These are phyloP conservation scores for Cephus cinctus DNA, from an alignment of 1,140 invertebrate genomes.

Conservation along the genomic window DNA sequence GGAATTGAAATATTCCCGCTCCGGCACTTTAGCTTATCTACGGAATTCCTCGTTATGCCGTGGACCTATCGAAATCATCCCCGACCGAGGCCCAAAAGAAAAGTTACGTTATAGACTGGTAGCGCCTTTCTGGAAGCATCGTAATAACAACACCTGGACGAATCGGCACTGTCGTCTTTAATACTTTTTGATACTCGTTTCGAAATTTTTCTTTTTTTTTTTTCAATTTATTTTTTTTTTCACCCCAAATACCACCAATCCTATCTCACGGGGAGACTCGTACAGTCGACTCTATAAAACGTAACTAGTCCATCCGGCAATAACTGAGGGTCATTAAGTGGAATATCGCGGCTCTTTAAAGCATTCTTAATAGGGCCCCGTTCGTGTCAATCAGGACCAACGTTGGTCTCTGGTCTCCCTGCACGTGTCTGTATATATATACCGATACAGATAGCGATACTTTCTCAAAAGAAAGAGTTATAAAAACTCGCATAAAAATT, in stretches of 20 bases:
- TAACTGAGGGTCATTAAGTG: slow-evolving; percentile 31
- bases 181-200: slow-evolving; percentile 31
- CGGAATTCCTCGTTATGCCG: slow-evolving; percentile 12
- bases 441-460: too few relatives aligned
- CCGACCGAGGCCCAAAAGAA: too few relatives aligned
- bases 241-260: slow-evolving; percentile 9
- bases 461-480: too few relatives aligned
- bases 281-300: slow-evolving; percentile 28
- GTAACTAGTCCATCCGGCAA: slow-evolving; percentile 32
- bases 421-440: too few relatives aligned
- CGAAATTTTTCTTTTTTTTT: slow-evolving; percentile 24
- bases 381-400: too few relatives aligned
- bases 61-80: slow-evolving; percentile 19
- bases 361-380: too few relatives aligned
- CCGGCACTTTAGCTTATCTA: slow-evolving; percentile 14
- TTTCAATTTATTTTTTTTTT: slow-evolving; percentile 6
- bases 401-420: too few relatives aligned
- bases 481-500: too few relatives aligned
- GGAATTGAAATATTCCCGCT: slow-evolving; percentile 18
- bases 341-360: slow-evolving; percentile 1
- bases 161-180: too few relatives aligned
- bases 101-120: too few relatives aligned
- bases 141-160: slow-evolving; percentile 27
- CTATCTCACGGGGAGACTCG: slow-evolving; percentile 12
- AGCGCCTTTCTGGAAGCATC: too few relatives aligned